These are phyloP conservation scores for Sylvilagus bachmani DNA, from an alignment of 2,113 vertebrate genomes.

Conservation along the genomic window DNA sequence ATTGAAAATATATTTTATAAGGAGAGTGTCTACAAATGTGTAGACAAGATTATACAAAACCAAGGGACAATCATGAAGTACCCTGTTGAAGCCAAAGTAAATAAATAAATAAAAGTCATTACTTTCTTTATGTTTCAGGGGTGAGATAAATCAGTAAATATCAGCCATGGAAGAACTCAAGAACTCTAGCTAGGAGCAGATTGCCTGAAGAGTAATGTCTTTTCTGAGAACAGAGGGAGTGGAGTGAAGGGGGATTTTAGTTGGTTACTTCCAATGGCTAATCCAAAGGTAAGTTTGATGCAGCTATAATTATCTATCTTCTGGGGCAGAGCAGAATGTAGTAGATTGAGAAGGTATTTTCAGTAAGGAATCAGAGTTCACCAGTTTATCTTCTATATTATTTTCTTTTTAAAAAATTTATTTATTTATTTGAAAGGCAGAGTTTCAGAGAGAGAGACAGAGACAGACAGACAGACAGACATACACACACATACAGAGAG, in stretches of 20 bases:
- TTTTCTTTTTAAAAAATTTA: no score
- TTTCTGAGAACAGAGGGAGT: not conserved
- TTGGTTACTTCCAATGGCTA: not conserved
- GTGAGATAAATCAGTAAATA: not conserved
- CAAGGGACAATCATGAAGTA: not conserved
- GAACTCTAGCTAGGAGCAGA: not conserved
- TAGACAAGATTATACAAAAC: not conserved
- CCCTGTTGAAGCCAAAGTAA: not conserved
- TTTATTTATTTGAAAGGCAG: no score
- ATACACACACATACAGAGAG: no score
- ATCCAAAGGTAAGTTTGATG: not conserved
- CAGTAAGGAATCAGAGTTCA: no score
- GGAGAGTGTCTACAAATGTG: not conserved
- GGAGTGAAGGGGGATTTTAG: not conserved
- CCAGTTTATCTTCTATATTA: no score
- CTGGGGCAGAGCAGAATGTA: not conserved
- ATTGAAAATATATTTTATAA: not conserved
- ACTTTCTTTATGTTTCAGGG: not conserved
- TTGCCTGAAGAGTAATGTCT: not conserved
- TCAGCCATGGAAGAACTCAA: not conserved
- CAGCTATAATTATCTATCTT: no score
- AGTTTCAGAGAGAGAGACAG: no score
- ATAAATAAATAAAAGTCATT: not conserved
- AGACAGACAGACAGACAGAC: no score
- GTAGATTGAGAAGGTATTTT: no score